Evolutionary conservation across 2,797 vertebrate species (phyloP).

Genomic region (Mustela erminea): DNA sequence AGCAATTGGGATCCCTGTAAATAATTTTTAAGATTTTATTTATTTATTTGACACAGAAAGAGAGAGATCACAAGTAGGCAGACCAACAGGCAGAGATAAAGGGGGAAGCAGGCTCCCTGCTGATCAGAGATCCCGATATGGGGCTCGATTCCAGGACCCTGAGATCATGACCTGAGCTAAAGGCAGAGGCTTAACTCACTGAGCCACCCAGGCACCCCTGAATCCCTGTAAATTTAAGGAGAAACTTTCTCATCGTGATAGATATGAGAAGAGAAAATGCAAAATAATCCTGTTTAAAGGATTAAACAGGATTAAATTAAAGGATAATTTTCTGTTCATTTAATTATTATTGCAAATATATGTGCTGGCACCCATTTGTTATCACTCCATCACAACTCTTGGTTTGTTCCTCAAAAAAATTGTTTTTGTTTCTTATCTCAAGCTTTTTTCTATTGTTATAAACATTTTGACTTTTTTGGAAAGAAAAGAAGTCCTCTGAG

Average conservation of each 20-base stretch:
- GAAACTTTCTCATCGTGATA: background rate
- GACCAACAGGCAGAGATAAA: too few relatives aligned
- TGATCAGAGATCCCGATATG: too few relatives aligned
- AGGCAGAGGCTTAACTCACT: too few relatives aligned
- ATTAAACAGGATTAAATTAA: too few relatives aligned
- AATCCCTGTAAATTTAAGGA: constrained; percentile 42
- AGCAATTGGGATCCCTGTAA: constrained; percentile 2
- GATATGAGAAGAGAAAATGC: constrained; percentile 40
- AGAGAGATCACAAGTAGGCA: too few relatives aligned
- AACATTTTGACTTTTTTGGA: constrained; percentile 61
- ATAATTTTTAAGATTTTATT: background rate
- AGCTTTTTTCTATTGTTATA: constrained; percentile 26
- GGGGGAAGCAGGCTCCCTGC: too few relatives aligned
- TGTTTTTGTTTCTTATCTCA: background rate
- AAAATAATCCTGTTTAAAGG: background rate
- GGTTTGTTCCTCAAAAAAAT: constrained; percentile 18
- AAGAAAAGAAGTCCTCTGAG: constrained; percentile 35
- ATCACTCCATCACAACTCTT: background rate
- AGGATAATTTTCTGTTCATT: constrained; percentile 60
- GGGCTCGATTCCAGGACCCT: too few relatives aligned
- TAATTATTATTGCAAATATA: constrained; percentile 70
- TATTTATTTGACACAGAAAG: too few relatives aligned
- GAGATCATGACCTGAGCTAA: too few relatives aligned
- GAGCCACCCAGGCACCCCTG: too few relatives aligned
- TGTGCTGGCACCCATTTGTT: constrained; percentile 60